These are phyloP conservation scores for Trematocara caparti DNA, from an alignment of 2,797 vertebrate genomes.

Conservation along the genomic window DNA sequence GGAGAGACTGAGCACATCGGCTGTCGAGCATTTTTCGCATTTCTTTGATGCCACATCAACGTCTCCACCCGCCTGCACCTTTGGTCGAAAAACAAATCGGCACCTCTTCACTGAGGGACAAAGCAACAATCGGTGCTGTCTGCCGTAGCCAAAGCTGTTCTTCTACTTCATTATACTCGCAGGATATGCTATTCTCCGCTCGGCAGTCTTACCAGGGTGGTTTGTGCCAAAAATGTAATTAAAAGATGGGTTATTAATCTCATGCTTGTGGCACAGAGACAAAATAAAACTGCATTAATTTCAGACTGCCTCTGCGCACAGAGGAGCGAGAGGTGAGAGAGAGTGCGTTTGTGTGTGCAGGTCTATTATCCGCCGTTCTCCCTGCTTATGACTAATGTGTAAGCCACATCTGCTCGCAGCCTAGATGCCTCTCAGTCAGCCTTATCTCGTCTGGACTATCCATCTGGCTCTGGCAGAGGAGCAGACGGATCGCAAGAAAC, in stretches of 20 bases:
- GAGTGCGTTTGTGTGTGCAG: constrained; percentile 13
- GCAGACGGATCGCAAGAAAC: constrained; percentile 24
- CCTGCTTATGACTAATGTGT: constrained; percentile 55
- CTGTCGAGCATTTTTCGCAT: neutral
- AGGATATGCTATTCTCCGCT: constrained; percentile 38
- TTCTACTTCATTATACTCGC: constrained; percentile 53
- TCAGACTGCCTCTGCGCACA: constrained; percentile 32
- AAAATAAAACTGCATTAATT: constrained; percentile 62
- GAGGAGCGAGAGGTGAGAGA: constrained; percentile 2
- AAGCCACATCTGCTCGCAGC: constrained; percentile 59
- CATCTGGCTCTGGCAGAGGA: constrained; percentile 42
- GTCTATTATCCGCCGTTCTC: constrained; percentile 55
- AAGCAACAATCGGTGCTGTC: constrained; percentile 34
- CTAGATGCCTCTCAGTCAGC: constrained; percentile 45
- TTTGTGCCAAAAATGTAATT: constrained; percentile 66
- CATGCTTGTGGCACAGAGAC: constrained; percentile 57
- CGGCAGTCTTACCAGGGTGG: constrained; percentile 31
- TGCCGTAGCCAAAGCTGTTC: constrained; percentile 31
- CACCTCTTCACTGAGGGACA: constrained; percentile 45
- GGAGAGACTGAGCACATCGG: neutral
- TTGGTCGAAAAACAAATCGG: constrained; percentile 44
- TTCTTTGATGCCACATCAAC: constrained; percentile 21
- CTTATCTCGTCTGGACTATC: constrained; percentile 24
- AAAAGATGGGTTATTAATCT: constrained; percentile 74
- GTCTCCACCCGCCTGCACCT: constrained; percentile 9